Base-by-base conservation (phyloP, 2,888 invertebrate genomes). In the Hypselothyrea guttata region DNA sequence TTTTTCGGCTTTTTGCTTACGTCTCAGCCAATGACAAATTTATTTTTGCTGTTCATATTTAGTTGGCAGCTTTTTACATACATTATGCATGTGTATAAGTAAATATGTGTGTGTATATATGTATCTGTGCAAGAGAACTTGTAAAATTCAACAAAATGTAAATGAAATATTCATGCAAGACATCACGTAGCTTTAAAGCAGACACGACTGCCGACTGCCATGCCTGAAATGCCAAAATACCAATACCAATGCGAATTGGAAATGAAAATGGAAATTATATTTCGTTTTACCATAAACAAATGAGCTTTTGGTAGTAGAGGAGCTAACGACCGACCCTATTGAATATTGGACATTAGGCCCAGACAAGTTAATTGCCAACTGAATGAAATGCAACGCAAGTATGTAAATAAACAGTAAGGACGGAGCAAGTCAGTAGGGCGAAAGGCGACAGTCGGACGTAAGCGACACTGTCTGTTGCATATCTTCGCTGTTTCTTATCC, bases 151-250 rank as follows among this genome's bases (percentile, higher is more conserved):
- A 49, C 49, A 22, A 51, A 75, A 83, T 78, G 57, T 75, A 64
- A 79, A 86, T 83, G 48, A 75, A 78, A 86, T 69, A 82, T 77
- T 62, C 78, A 86, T 81, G 84, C 68, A 68, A 84, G 68, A 71
- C 65, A 73, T 65, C 86, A 82, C 81, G 81, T 86, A 85, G 71
- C 56, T 60, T 59, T 44, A 56, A 72, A 59, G 54, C 71, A 60
- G 49, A 74, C 46, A 49, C 44, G 44, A 63, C 66, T 55, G 22
- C 3, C 22, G 22, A 53, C 55, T 33, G 75, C 72, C 40, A 52
- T 33, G 75, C 72, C 40, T 18, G 11, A 42, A 42, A 42, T 30
- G 13, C 28, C 41, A 41, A 68, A 71, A 51, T 53, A 52, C 53
- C 35, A 38, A 37, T 53, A 30, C 45, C 56, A 62, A 55, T 51